Base-by-base conservation (phyloP, 53 echinoderm and acorn worm species). In the Glandiceps talaboti region DNA sequence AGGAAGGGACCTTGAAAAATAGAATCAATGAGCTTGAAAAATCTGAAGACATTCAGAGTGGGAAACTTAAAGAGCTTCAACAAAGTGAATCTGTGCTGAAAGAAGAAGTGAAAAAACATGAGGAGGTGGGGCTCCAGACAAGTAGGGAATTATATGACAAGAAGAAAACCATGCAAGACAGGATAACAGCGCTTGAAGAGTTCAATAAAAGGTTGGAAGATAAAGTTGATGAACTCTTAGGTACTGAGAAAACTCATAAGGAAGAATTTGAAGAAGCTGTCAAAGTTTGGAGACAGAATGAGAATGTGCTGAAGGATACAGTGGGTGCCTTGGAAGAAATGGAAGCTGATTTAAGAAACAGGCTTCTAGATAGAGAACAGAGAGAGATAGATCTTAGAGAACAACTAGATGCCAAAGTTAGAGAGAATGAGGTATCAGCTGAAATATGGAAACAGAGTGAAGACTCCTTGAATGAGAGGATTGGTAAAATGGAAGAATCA, bases 151-250 rank as follows among this genome's bases (percentile, higher is more conserved):
- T 6, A 12, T 6, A 45, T 12, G 64, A 45, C 64, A 45, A 12
- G 64, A 20, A 20, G 6, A 45, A 45, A 20, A 45, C 64, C 20
- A 12, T 45, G 64, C 6, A 45, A 45, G 64, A 20, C 30, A 85
- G 84, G 74, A 90, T 94, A 25, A 83, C 86, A 30, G 89, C 83
- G 76, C 79, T 99, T 31, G 89, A 93, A 75, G 81, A 89, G 84
- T 84, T 86, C 10, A 87, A 94, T 32, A 88, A 87, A 75, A 30
- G 80, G 31, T 80, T 99, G 32, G 82, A 80, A 28, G 76, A 80
- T 31, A 77, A 89, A 85, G 79, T 91, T 28, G 84, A 93, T 32
- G 81, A 85, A 27, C 77, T 87, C 20, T 82, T 88, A 74, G 33
- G 29, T 0, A 75, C 84, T 20, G 82, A 78, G 32, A 86, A 79